Evolutionary conservation across 2,113 vertebrate genomes (phyloP).

Genomic region (Vicugna pacos): DNA sequence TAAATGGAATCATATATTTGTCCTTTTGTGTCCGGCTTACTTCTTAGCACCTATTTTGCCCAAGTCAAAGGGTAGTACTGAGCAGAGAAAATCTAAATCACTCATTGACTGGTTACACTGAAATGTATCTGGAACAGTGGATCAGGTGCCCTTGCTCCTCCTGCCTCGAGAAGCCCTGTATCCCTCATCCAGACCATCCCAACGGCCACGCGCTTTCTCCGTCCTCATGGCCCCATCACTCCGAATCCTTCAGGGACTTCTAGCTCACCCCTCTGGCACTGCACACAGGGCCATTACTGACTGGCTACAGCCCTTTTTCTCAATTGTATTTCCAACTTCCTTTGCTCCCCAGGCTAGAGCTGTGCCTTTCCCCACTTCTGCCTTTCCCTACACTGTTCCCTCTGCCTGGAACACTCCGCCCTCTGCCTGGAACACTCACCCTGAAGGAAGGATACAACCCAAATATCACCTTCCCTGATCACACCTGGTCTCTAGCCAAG

Average conservation of each 20-base stretch:
- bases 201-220: accelerated
- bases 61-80: neutral
- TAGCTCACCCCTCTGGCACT: neutral
- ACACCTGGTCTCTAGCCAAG: neutral
- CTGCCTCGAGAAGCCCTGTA: neutral
- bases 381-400: neutral
- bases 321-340: neutral
- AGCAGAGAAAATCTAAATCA: neutral
- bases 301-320: neutral
- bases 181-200: accelerated
- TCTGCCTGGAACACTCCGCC: neutral
- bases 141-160: neutral
- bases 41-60: neutral
- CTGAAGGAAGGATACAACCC: neutral
- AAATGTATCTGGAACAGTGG: neutral
- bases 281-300: accelerated
- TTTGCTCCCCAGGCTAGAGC: neutral
- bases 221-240: too few relatives aligned
- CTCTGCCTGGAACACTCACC: too few relatives aligned
- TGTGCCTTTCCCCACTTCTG: neutral
- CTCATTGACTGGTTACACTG: neutral
- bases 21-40: neutral
- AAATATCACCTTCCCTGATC: neutral
- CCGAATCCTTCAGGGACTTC: neutral
- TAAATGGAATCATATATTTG: neutral